phyloP scores from a whole-genome alignment of 2,113 vertebrate genomes.

The Glaucomys volans region DNA sequence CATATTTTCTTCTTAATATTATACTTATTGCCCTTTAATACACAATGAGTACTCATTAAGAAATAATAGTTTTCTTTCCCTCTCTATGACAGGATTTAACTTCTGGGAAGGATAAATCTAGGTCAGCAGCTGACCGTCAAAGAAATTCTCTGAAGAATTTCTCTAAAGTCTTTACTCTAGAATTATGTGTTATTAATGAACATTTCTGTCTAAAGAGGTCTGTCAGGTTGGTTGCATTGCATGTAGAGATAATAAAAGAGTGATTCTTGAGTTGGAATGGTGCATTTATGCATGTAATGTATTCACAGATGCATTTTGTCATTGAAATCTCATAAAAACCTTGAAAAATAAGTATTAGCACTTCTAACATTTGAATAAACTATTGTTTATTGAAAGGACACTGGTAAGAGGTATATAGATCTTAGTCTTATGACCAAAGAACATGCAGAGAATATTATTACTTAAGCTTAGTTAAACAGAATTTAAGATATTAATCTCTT shows the following conservation, averaged over 20 bases:
- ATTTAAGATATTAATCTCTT: slow-evolving; percentile 2
- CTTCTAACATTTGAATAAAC: not conserved
- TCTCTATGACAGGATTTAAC: not conserved
- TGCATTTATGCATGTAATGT: not conserved
- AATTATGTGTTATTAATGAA: not conserved
- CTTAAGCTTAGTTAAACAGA: not conserved
- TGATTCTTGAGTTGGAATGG: not conserved
- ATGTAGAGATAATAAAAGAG: not conserved
- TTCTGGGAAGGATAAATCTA: slow-evolving; percentile 4
- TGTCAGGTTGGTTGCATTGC: not conserved
- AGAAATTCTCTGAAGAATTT: not conserved
- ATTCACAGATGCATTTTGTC: not conserved
- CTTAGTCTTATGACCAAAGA: not conserved
- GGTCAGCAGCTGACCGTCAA: not conserved
- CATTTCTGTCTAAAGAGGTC: not conserved
- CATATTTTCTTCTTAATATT: not conserved
- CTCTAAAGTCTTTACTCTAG: not conserved
- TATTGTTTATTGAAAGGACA: not conserved
- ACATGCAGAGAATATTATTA: not conserved
- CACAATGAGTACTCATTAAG: not conserved
- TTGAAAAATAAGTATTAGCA: not conserved
- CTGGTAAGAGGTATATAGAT: not conserved
- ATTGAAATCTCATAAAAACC: not conserved
- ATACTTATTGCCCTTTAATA: not conserved
- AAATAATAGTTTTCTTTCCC: not conserved